Percentiles rank a stretch among this genome's conserved stretches.
These are phyloP conservation scores for Austrolebias charrua DNA, from an alignment of 2,797 vertebrate genomes.

Conservation along the genomic window DNA sequence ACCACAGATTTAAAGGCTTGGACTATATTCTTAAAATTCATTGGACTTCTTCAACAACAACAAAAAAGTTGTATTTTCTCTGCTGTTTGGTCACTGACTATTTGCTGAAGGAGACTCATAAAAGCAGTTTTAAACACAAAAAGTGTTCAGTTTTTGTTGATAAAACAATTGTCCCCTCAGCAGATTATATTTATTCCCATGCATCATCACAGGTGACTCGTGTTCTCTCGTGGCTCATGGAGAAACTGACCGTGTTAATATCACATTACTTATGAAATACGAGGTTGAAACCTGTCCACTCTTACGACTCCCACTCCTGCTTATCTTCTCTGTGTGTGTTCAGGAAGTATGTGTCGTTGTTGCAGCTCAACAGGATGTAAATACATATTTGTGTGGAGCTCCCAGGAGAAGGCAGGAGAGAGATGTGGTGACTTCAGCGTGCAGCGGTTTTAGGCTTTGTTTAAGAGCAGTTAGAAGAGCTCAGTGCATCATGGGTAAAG, in stretches of 20 bases:
- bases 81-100: background rate
- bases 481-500: slow-evolving; percentile 59
- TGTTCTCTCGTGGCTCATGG: slow-evolving; percentile 22
- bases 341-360: slow-evolving; percentile 4
- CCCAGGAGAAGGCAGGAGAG: slow-evolving; percentile 17
- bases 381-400: slow-evolving; percentile 23
- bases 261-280: slow-evolving; percentile 24
- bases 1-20: slow-evolving; percentile 4
- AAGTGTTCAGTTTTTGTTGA: background rate
- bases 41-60: background rate
- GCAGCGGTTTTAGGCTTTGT: slow-evolving; percentile 34
- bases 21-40: background rate
- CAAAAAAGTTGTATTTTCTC: background rate
- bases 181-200: background rate
- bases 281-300: slow-evolving; percentile 18
- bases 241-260: slow-evolving; percentile 56
- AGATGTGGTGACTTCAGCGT: slow-evolving; percentile 36
- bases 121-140: background rate
- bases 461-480: slow-evolving; percentile 61
- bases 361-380: slow-evolving; percentile 9
- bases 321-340: slow-evolving; percentile 23
- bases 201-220: slow-evolving; percentile 4
- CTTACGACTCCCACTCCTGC: slow-evolving; percentile 39
- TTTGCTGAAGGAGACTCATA: slow-evolving; percentile 11
- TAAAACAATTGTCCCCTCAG: background rate